Conservation (phyloP, 2,113 vertebrate genomes). For the Carassius auratus region DNA sequence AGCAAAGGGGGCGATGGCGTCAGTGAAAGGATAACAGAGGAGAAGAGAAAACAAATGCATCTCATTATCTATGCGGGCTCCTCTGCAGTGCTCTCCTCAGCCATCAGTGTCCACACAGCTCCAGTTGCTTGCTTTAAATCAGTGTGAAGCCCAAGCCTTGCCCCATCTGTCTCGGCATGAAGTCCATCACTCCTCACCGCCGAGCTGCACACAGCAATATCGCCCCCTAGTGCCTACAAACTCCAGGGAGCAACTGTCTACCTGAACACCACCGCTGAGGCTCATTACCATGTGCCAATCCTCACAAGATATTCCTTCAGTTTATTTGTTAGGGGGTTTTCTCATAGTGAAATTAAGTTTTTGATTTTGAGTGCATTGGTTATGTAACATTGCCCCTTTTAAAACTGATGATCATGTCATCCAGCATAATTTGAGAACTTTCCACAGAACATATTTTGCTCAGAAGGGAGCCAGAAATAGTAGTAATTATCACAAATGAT, state of each 20-base stretch:
- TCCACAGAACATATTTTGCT: background rate
- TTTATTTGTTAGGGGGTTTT: background rate
- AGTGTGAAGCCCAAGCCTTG: slow-evolving; percentile 76
- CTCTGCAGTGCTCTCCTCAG: slow-evolving; percentile 77
- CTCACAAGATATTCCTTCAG: background rate
- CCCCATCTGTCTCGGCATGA: slow-evolving; percentile 76
- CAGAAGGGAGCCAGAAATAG: background rate
- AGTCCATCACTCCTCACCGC: slow-evolving; percentile 8
- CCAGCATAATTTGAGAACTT: background rate
- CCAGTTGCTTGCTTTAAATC: slow-evolving; percentile 80
- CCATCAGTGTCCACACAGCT: slow-evolving; percentile 78
- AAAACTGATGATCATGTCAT: background rate
- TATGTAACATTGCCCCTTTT: background rate
- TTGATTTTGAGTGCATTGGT: background rate
- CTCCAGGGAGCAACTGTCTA: background rate
- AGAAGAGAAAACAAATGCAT: slow-evolving; percentile 75
- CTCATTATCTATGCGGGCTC: slow-evolving; percentile 74
- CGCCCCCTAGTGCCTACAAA: slow-evolving; percentile 66
- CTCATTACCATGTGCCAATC: background rate
- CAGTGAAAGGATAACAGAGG: slow-evolving; percentile 39
- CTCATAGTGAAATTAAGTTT: background rate
- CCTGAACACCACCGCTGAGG: background rate
- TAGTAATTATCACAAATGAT: background rate
- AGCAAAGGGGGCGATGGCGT: slow-evolving; percentile 39
- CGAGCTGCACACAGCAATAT: slow-evolving; percentile 33